phyloP scores from a whole-genome alignment of 2,888 invertebrate species.

The Pseudococcus viburni region DNA sequence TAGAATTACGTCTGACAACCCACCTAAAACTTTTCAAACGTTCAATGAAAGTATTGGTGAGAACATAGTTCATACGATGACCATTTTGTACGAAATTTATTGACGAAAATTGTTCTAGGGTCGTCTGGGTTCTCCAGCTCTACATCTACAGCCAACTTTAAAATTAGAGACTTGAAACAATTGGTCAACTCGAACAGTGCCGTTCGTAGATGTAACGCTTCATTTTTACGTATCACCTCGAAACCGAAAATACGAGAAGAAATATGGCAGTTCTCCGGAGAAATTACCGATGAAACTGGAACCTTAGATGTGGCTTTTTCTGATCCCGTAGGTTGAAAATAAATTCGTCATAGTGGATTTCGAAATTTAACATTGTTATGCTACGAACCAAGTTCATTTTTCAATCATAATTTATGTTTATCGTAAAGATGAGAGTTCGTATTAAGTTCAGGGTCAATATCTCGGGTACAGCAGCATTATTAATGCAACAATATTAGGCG shows the following conservation, averaged over 20 bases:
- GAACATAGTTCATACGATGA: neutral
- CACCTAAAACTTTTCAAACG: neutral
- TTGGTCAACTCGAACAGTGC: neutral
- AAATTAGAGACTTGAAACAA: neutral
- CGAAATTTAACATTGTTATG: neutral
- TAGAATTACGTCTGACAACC: neutral
- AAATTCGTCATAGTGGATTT: neutral
- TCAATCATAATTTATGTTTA: conserved; percentile 1
- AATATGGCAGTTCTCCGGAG: conserved; percentile 17
- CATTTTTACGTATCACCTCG: neutral
- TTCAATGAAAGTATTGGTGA: conserved; percentile 9
- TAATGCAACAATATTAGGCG: conserved; percentile 18
- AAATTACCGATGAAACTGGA: conserved; percentile 42
- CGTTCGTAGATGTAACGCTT: conserved; percentile 12
- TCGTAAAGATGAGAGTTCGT: conserved; percentile 18
- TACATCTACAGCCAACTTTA: neutral
- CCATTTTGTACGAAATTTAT: neutral
- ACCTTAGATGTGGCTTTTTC: neutral
- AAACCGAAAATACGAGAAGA: conserved; percentile 41
- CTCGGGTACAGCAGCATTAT: neutral
- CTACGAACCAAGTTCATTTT: neutral
- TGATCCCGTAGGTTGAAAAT: neutral
- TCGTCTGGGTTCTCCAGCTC: neutral
- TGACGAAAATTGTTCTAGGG: neutral
- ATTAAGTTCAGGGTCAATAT: conserved; percentile 45